A percentile compares a stretch with the other conserved stretches of the same genome.
These are phyloP conservation scores for Hyphantria cunea DNA, from an alignment of 1,140 invertebrate species.

Conservation along the genomic window DNA sequence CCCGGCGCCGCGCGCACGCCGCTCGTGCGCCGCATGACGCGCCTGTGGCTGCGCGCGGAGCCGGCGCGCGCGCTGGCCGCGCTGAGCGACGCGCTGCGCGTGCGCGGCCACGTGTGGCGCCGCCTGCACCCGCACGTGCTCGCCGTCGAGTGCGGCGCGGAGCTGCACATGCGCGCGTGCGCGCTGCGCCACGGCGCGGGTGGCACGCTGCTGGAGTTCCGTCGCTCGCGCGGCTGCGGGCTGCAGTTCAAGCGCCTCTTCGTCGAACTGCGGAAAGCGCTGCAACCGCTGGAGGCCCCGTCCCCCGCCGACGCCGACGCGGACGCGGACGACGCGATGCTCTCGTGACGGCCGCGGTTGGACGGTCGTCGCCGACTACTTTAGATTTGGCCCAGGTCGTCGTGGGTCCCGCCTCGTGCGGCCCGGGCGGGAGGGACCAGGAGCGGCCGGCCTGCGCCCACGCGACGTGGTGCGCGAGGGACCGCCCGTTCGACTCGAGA, in stretches of 20 bases:
- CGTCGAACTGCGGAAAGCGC: conserved; percentile 84
- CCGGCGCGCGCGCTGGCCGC: conserved; percentile 10
- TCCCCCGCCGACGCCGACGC: conserved; percentile 3
- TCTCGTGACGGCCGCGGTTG: background rate
- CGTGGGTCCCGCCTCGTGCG: no score
- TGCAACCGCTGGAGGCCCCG: conserved; percentile 30
- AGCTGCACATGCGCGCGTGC: conserved; percentile 36
- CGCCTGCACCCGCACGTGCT: background rate
- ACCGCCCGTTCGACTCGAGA: no score
- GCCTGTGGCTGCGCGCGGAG: conserved; percentile 84
- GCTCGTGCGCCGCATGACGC: conserved; percentile 94
- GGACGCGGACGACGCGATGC: background rate
- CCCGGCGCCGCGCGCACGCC: conserved; percentile 85
- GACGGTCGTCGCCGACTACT: background rate
- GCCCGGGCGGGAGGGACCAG: no score
- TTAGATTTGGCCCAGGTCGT: no score
- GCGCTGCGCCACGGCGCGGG: conserved; percentile 33
- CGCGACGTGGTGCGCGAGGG: no score
- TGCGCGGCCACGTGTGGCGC: no score
- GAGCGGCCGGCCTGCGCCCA: no score
- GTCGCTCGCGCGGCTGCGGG: conserved; percentile 97
- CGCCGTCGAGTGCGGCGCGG: conserved; percentile 34
- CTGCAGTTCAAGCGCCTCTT: conserved; percentile 96
- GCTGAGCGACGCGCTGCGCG: background rate
- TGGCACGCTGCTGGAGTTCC: conserved; percentile 89